Evolutionary conservation across 2,113 vertebrate species (phyloP).

Genomic region (Vidua macroura): DNA sequence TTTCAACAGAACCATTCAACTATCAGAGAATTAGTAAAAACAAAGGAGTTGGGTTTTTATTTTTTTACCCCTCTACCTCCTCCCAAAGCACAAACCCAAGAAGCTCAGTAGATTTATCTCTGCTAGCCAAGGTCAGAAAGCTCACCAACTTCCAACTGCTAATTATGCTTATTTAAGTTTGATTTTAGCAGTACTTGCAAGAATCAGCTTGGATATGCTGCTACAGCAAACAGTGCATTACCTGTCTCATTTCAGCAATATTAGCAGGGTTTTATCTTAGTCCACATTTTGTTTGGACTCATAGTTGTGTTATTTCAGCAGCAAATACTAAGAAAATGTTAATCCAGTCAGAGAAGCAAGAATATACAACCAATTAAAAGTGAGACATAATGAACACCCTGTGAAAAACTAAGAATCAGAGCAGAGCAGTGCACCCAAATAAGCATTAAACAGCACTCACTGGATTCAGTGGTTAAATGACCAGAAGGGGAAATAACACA

Average conservation of each 20-base stretch:
- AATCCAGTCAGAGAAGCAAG: neutral
- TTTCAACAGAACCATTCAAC: neutral
- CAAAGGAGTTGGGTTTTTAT: neutral
- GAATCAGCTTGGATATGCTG: neutral
- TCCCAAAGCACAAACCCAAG: neutral
- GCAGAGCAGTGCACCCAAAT: neutral
- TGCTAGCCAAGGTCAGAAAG: neutral
- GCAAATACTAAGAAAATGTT: neutral
- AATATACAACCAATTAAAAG: neutral
- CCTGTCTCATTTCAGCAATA: neutral
- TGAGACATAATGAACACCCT: neutral
- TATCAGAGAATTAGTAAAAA: neutral
- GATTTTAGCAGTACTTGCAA: neutral
- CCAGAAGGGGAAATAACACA: neutral
- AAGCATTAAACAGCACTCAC: neutral
- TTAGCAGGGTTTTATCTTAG: neutral
- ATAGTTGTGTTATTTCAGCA: neutral
- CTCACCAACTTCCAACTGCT: rapidly evolving
- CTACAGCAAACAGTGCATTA: neutral
- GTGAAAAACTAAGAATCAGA: neutral
- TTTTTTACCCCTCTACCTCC: neutral
- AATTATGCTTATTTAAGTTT: neutral
- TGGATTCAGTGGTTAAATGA: neutral
- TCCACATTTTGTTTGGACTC: neutral
- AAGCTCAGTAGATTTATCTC: neutral